Evolutionary conservation across 2,797 vertebrate species (phyloP).

Genomic region (Morus bassanus): DNA sequence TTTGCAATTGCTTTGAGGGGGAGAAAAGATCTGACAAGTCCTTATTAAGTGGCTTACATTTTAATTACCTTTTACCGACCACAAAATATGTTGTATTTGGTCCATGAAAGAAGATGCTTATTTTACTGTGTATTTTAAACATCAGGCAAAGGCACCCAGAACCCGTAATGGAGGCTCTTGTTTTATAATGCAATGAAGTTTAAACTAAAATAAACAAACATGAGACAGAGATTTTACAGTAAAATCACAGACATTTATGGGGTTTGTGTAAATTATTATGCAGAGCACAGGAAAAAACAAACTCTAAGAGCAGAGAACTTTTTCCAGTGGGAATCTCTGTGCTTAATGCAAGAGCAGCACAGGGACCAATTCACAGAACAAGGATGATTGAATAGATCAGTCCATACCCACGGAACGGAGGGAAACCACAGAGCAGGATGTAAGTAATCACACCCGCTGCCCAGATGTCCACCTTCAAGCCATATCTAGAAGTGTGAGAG

Average conservation of each 20-base stretch:
- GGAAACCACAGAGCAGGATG: slow-evolving; percentile 95
- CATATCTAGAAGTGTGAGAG: slow-evolving; percentile 82
- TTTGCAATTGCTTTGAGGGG: not conserved
- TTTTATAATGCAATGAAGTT: slow-evolving; percentile 8
- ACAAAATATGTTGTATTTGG: not conserved
- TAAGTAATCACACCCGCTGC: slow-evolving; percentile 96
- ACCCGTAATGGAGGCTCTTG: not conserved
- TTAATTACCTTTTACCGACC: slow-evolving; percentile 6
- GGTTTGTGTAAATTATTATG: not conserved
- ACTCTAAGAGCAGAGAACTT: not conserved
- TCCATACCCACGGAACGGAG: slow-evolving; percentile 93
- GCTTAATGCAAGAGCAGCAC: not conserved
- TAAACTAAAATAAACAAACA: slow-evolving; percentile 22
- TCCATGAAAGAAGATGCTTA: not conserved
- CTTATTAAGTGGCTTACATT: not conserved
- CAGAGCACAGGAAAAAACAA: not conserved
- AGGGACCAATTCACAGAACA: not conserved
- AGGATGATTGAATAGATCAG: slow-evolving; percentile 24
- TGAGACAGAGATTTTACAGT: not conserved
- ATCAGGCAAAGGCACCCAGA: not conserved
- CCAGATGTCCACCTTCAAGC: slow-evolving; percentile 97
- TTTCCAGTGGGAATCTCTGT: not conserved
- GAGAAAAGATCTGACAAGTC: not conserved
- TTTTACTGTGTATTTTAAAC: slow-evolving; percentile 29
- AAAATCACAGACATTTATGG: slow-evolving; percentile 19